Conservation (phyloP, 2,797 vertebrate genomes). For the Chelmon rostratus region DNA sequence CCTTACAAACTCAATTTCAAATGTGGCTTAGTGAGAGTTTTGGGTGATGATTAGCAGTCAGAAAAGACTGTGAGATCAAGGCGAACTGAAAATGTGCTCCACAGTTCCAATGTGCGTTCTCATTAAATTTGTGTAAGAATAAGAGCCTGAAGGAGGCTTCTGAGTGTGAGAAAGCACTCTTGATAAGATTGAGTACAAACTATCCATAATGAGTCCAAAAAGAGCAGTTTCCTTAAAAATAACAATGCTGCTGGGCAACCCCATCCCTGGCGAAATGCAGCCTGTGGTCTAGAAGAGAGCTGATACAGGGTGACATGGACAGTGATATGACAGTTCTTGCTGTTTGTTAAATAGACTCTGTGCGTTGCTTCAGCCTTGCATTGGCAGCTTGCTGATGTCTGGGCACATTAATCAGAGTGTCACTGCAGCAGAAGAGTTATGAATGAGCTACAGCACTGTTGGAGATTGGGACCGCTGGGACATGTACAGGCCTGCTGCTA, state of each 20-base stretch:
- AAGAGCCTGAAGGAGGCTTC: constrained; percentile 44
- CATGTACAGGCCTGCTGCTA: constrained; percentile 48
- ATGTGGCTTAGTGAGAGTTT: constrained; percentile 50
- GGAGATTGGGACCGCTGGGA: constrained; percentile 54
- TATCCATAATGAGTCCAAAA: constrained; percentile 40
- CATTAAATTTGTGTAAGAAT: constrained; percentile 55
- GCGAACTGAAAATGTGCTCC: constrained; percentile 52
- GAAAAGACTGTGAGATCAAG: constrained; percentile 57
- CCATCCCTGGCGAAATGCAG: constrained; percentile 16
- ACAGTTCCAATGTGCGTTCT: constrained; percentile 51
- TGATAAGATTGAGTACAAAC: constrained; percentile 43
- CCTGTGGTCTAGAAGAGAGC: constrained; percentile 28
- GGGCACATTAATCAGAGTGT: constrained; percentile 68
- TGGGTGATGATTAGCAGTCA: constrained; percentile 52
- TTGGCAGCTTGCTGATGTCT: constrained; percentile 56
- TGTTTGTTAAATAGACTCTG: constrained; percentile 63
- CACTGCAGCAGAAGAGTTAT: constrained; percentile 61
- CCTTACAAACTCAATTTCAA: constrained; percentile 49
- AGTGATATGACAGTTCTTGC: constrained; percentile 53
- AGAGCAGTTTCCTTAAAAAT: constrained; percentile 28
- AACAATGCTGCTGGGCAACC: constrained; percentile 14
- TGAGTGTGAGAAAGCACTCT: constrained; percentile 4
- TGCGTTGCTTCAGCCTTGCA: constrained; percentile 39
- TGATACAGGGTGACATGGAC: constrained; percentile 52
- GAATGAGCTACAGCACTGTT: constrained; percentile 57